phyloP scores from a whole-genome alignment of 2,888 invertebrate genomes.

The Hyposoter dolosus region DNA sequence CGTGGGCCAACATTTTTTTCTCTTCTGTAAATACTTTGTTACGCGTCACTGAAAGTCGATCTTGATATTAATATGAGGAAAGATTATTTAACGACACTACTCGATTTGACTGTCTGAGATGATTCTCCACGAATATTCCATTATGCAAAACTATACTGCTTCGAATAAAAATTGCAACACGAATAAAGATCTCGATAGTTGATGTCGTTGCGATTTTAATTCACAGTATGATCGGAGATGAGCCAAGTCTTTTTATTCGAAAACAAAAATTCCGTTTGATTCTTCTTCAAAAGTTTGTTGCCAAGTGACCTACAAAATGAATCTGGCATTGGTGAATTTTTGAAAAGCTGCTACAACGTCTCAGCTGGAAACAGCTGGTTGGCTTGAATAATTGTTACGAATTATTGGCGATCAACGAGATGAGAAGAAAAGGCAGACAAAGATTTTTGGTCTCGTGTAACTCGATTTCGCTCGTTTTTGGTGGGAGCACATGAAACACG shows the following conservation, averaged over 20 bases:
- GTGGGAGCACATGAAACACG: slow-evolving; percentile 33
- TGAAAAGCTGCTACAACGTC: neutral
- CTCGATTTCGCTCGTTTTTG: slow-evolving; percentile 1
- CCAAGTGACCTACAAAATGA: neutral
- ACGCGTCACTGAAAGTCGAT: neutral
- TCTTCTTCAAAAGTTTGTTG: neutral
- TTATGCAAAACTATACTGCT: slow-evolving; percentile 2
- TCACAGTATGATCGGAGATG: neutral
- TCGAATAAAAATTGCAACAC: neutral
- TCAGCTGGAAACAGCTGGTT: neutral
- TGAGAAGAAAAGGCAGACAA: neutral
- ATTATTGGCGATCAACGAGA: slow-evolving; percentile 9
- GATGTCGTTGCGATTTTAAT: neutral
- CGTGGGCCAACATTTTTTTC: neutral
- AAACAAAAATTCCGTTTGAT: neutral
- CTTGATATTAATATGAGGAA: slow-evolving; percentile 3
- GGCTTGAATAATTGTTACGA: neutral
- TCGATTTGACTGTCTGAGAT: slow-evolving; percentile 20
- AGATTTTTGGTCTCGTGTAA: neutral
- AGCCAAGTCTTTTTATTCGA: neutral
- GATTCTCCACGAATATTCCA: slow-evolving; percentile 53
- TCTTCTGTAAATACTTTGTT: neutral
- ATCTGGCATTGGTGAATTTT: neutral
- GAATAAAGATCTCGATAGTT: neutral
- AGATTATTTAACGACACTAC: slow-evolving; percentile 1